Evolutionary conservation across 1,140 invertebrate species (phyloP).

Genomic region (Ips nitidus): DNA sequence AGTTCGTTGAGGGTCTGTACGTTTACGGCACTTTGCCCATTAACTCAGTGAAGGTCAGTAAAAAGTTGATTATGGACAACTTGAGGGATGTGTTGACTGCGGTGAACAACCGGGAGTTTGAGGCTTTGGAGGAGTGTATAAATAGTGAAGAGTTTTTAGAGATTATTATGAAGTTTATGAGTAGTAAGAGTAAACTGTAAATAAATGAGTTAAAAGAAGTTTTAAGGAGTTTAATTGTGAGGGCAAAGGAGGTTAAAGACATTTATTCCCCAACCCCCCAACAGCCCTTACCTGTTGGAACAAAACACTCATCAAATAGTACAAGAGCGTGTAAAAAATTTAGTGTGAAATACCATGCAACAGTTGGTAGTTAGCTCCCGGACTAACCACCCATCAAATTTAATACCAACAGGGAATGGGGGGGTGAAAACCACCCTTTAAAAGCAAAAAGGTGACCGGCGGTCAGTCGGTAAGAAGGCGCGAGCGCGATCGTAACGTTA

Average conservation of each 20-base stretch:
- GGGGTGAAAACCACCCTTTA: conserved; percentile 9
- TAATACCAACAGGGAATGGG: neutral
- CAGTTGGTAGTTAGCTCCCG: neutral
- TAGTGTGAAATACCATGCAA: too few relatives aligned
- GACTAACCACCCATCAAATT: neutral
- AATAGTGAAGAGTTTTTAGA: conserved; percentile 45
- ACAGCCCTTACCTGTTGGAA: too few relatives aligned
- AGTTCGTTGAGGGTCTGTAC: conserved; percentile 41
- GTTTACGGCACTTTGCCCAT: conserved; percentile 43
- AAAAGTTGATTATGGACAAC: conserved; percentile 42
- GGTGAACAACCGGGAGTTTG: conserved; percentile 42
- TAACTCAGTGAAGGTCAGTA: conserved; percentile 43
- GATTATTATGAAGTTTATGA: conserved; percentile 40
- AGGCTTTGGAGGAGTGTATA: conserved; percentile 39
- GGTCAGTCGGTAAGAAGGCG: conserved; percentile 17
- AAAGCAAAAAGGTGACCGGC: conserved; percentile 25
- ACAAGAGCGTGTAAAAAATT: too few relatives aligned
- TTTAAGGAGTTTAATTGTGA: too few relatives aligned
- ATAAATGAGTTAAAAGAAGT: neutral
- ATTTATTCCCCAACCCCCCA: too few relatives aligned
- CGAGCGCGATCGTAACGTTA: conserved; percentile 5
- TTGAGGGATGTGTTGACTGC: conserved; percentile 35
- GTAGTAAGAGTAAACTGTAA: conserved; percentile 45
- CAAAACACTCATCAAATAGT: too few relatives aligned
- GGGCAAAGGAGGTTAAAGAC: too few relatives aligned